Base-by-base conservation (phyloP, 2,113 vertebrate species). In the Pao palembangensis region DNA sequence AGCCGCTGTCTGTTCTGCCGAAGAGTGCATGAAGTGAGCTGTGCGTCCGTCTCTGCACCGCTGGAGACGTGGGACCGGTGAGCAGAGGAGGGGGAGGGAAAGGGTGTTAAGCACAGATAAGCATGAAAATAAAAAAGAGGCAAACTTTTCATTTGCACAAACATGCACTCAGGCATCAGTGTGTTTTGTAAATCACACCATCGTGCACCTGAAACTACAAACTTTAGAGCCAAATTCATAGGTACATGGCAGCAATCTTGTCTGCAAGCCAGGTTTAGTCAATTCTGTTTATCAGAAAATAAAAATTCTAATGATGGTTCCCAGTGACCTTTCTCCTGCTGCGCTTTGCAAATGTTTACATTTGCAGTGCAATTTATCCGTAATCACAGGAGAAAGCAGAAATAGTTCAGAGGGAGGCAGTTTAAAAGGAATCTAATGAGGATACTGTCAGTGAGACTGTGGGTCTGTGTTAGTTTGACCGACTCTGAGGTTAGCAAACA, bases 31-130 rank as follows among this genome's bases (percentile, higher is more conserved):
- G 78, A 79, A 77, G 72, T 75, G 59, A 82, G 69, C 74, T 71
- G 75, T 46, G 65, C 80, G 63, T 75, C 66, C 69, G 63, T 75
- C 69, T 75, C 71, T 83, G 85, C 78, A 80, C 71, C 73, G 78
- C 75, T 77, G 77, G 68, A 78, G 66, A 68, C 51, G 75, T 75
- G 73, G 74, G 70, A 80, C 72, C 64, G 54, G 23, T 43, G 44
- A 42, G 47, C 43, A 43, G 62, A 50, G 18, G 38, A n/a, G 38
- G 15, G 17, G 18, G 43, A 42, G 41, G 50, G 47, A 48, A 53
- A 7, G 41, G 53, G 58, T 74, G 62, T 58, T 48, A 51, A 61
- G 65, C 46, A 41, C 62, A 71, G 70, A 79, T 71, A 71, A 60
- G 55, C 43, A 42, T 17, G 58, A 61, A 60, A 62, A 25, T 48